Evolutionary conservation across 2,888 invertebrate genomes (phyloP), one percentile per base, ranked within the genome.

Genomic region (Ceramica pisi): DNA sequence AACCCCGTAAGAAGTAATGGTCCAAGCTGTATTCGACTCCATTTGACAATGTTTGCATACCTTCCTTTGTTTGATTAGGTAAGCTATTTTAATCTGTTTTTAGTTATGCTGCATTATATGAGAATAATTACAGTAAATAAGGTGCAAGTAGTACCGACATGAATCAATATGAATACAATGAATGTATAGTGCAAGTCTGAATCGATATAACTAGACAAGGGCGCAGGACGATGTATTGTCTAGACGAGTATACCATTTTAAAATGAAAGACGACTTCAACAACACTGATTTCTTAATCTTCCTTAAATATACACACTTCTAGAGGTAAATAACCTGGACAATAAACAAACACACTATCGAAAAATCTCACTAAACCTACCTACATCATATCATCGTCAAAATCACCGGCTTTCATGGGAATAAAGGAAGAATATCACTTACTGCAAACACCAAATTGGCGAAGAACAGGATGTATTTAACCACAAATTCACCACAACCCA

Each of bases 381-480:
- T 14, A 14, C 50, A 57, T 23, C 31, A 6, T 31, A 31, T 5
- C 31, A 5, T 31, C 14, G 12, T 35, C 12, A 50, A 48, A 56
- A 41, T 1, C 26, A 61, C 38, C 44, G 38, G 46, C 7, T 14
- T 44, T 38, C 44, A 5, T n/a, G 1, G 14, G 38, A 55, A 61
- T 0, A 48, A 53, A 26, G 0, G 63, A 26, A 51, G 2, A 46
- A 31, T 44, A 5, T 1, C 62, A 97, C 98, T 97, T 92, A 98
- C 98, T 95, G 97, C 97, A 92, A 98, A 97, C 78, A 97, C 90
- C 67, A 98, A 92, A 87, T 98, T 98, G 90, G 98, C 97, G 89
- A 98, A 96, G 93, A 98, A 98, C 84, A 98, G 96, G 57, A 98
- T 96, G 87, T 98, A 98, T 94, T 98, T 98, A 79, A 98, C 97